phyloP scores from a whole-genome alignment of 35 echinoderm and acorn worm species.

The Lytechinus pictus region DNA sequence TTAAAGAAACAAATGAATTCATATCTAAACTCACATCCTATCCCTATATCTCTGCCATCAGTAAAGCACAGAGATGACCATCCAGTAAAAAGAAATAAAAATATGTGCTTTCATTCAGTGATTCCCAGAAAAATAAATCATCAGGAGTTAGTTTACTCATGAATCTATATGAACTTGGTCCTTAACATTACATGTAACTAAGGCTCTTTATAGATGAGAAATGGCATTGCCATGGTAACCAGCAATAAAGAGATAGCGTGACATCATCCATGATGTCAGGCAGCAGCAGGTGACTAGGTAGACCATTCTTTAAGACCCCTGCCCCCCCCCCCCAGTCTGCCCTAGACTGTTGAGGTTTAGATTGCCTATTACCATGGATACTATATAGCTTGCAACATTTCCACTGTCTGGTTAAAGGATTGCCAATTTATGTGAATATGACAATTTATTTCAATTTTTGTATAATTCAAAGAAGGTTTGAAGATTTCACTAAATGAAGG shows the following conservation, averaged over 20 bases:
- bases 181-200: too few relatives aligned
- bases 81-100: too few relatives aligned
- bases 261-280: neutral
- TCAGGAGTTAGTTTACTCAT: too few relatives aligned
- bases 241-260: neutral
- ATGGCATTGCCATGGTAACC: neutral
- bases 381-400: neutral
- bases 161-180: too few relatives aligned
- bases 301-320: neutral
- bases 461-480: neutral
- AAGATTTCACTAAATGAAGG: neutral
- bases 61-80: too few relatives aligned
- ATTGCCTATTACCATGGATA: neutral
- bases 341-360: conserved; percentile 12
- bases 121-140: too few relatives aligned
- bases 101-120: too few relatives aligned
- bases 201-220: neutral
- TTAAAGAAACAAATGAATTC: neutral
- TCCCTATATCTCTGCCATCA: too few relatives aligned
- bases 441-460: neutral
- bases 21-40: neutral
- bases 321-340: neutral
- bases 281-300: neutral
- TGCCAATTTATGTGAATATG: neutral
- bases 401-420: neutral